Evolutionary conservation across 2,888 invertebrate genomes (phyloP), one percentile per base, ranked within the genome.

Genomic region (Schizotus pectinicornis): DNA sequence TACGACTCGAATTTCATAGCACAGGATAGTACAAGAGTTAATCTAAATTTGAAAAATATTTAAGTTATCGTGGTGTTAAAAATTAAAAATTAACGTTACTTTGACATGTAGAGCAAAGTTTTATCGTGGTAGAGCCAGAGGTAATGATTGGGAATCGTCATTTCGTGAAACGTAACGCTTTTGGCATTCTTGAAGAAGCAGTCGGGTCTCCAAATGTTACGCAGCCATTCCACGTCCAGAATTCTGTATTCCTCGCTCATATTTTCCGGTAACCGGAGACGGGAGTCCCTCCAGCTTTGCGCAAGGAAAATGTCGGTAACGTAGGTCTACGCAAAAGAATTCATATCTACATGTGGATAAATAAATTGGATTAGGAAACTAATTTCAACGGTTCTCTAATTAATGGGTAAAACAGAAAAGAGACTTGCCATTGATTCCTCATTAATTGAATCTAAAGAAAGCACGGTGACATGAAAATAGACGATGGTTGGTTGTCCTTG

Each of bases 1-100:
- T 95, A 95, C 0, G 93, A 88, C 74, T 94, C 93, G 69, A 95
- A 94, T 80, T 95, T 93, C 95, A 95, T 95, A 1, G 94, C 94
- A 78, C 95, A 95, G 0, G 94, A 95, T 31, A 96, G 80, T 0
- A 95, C 94, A 67, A 96, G 77, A 0, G 95, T 95, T 67, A 96
- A 81, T 77, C 94, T 94, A 81, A 57, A 53, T 30, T 43, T 9
- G 56, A 71, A 66, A 53, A 32, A 50, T 39, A 48, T 48, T 34
- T 22, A 8, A 37, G 37, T 30, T 39, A 9, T 12, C 6, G 39
- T n/a, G n/a, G n/a, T n/a, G n/a, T n/a, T n/a, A 11, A 49, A 32
- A 35, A 45, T 37, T 36, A 48, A 6, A 33, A 7, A 46, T 37
- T 39, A 14, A 14, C 9, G 5, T 22, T 80, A 93, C 92, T 94